phyloP scores from a whole-genome alignment of 2,797 vertebrate species.

The Acanthiza pusilla region DNA sequence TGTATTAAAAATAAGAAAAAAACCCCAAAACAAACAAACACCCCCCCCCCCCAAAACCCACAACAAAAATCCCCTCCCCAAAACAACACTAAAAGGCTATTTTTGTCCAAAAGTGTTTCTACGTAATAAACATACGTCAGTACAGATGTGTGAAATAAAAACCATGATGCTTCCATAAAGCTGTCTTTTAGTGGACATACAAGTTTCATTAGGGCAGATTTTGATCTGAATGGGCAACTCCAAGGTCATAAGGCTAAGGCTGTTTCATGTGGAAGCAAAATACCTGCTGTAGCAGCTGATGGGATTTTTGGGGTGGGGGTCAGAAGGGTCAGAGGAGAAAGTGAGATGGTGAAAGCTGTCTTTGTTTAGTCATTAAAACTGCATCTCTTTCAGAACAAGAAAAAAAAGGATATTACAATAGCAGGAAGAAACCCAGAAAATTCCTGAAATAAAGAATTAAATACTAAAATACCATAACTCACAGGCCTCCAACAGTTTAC shows the following conservation, averaged over 20 bases:
- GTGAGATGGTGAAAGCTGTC: background rate
- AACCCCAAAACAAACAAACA: no score
- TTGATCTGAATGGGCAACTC: background rate
- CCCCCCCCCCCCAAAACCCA: no score
- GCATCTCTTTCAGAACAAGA: background rate
- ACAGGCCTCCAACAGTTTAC: background rate
- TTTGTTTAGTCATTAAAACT: background rate
- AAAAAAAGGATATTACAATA: background rate
- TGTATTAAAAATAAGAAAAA: background rate
- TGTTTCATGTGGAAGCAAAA: background rate
- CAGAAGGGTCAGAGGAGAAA: background rate
- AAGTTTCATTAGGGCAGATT: background rate
- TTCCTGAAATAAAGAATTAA: background rate
- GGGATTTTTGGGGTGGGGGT: background rate
- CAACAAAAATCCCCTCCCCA: background rate
- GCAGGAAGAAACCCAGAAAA: background rate
- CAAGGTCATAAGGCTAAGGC: background rate
- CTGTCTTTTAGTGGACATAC: background rate
- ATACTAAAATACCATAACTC: background rate
- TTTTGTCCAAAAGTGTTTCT: background rate
- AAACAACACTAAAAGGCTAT: background rate
- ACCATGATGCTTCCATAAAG: background rate
- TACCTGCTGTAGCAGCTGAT: background rate
- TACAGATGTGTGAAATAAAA: background rate
- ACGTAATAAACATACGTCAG: background rate